Percentiles rank a stretch among this genome's conserved stretches.
phyloP scores from a whole-genome alignment of 2,888 invertebrate genomes.

The Auanema freiburgensis region DNA sequence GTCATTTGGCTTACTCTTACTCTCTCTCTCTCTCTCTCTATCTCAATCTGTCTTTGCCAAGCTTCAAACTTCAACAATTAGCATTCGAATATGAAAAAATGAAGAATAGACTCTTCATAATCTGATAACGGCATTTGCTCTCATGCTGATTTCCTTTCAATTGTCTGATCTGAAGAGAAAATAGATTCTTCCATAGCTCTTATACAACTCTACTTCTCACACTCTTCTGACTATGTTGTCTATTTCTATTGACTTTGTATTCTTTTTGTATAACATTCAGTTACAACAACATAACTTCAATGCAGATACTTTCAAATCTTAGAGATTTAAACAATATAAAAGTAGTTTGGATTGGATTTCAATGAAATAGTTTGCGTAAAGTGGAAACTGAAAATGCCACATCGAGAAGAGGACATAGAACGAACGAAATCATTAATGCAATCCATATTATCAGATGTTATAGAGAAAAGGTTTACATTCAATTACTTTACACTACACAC shows the following conservation, averaged over 20 bases:
- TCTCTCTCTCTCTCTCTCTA: not conserved
- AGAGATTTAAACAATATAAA: slow-evolving; percentile 1
- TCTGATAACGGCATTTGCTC: no score
- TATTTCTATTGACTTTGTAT: no score
- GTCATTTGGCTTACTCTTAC: not conserved
- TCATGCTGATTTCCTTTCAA: no score
- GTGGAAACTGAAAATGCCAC: slow-evolving; percentile 17
- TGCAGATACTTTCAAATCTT: no score
- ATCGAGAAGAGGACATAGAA: slow-evolving; percentile 26
- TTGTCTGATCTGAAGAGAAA: no score
- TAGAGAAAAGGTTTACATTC: slow-evolving; percentile 33
- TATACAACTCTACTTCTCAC: no score
- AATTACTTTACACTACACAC: not conserved
- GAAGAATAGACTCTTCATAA: no score
- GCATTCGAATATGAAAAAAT: no score
- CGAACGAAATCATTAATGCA: slow-evolving; percentile 39
- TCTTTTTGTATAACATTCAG: no score
- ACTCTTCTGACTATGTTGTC: no score
- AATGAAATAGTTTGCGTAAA: slow-evolving; percentile 1
- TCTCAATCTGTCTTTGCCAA: not conserved
- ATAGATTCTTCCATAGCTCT: no score
- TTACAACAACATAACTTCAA: no score
- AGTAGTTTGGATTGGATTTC: not conserved
- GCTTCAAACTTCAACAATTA: not conserved
- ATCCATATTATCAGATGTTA: slow-evolving; percentile 39